A percentile compares a stretch with the other conserved stretches of the same genome.
Evolutionary conservation across 2,113 vertebrate species (phyloP).

Genomic region (Micronycteris hirsuta): DNA sequence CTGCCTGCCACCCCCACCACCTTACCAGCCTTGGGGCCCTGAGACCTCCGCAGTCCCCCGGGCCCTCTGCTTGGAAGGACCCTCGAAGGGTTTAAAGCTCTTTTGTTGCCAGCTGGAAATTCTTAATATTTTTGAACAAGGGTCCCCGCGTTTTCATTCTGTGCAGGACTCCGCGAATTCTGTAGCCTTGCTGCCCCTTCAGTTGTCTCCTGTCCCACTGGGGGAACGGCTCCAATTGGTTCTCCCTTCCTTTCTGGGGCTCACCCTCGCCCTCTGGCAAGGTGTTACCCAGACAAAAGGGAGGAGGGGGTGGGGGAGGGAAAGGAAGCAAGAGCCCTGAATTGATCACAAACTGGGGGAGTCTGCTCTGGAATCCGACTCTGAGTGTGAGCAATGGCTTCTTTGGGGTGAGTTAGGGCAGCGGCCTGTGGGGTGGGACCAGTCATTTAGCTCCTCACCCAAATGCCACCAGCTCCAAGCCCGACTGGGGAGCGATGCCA

Average conservation of each 20-base stretch:
- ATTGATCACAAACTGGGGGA: not conserved
- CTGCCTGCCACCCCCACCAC: too few species aligned
- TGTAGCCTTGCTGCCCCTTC: not conserved
- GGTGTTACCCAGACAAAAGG: not conserved
- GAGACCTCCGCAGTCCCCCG: not conserved
- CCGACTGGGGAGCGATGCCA: not conserved
- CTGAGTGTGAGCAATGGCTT: accelerated
- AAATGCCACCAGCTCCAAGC: not conserved
- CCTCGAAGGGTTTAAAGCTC: not conserved
- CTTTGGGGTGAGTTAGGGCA: not conserved
- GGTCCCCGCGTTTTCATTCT: not conserved
- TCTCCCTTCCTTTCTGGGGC: not conserved
- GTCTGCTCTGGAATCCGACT: not conserved
- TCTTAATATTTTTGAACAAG: not conserved
- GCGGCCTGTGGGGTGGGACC: not conserved
- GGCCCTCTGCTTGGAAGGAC: not conserved
- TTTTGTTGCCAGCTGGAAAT: not conserved
- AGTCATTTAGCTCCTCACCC: not conserved
- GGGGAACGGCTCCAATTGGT: not conserved
- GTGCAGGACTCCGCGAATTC: not conserved
- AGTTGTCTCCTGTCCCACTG: not conserved
- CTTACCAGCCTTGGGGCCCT: not conserved
- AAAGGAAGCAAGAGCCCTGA: not conserved
- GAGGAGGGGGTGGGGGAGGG: not conserved
- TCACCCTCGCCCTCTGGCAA: not conserved